A percentile compares a stretch with the other conserved stretches of the same genome.
These are phyloP conservation scores for Pyrrhia umbra DNA, from an alignment of 2,888 invertebrate genomes.

Conservation along the genomic window DNA sequence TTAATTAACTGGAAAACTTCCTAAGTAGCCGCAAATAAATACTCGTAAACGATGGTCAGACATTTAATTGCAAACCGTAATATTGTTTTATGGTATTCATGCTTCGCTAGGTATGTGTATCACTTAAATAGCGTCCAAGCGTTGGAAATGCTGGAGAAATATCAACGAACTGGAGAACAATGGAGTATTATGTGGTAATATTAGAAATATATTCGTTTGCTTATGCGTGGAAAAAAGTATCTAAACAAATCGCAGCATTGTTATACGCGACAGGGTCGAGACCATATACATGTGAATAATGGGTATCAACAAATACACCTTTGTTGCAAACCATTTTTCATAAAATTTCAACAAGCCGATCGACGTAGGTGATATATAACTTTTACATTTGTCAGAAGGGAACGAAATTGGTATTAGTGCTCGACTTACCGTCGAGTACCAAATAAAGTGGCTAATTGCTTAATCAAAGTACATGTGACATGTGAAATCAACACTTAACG, in stretches of 20 bases:
- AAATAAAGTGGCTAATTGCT: constrained; percentile 57
- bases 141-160: constrained; percentile 86
- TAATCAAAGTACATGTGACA: constrained; percentile 71
- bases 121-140: constrained; percentile 84
- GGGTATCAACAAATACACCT: constrained; percentile 56
- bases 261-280: constrained; percentile 81
- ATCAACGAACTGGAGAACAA: constrained; percentile 88
- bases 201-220: constrained; percentile 89
- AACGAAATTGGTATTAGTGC: constrained; percentile 1
- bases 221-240: constrained; percentile 88
- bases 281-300: constrained; percentile 73
- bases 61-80: constrained; percentile 78
- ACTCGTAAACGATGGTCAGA: constrained; percentile 67
- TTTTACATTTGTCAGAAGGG: constrained; percentile 8
- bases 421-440: constrained; percentile 16
- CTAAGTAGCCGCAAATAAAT: constrained; percentile 29
- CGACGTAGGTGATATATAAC: constrained; percentile 29
- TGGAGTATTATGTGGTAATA: constrained; percentile 90
- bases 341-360: constrained; percentile 50
- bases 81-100: constrained; percentile 80
- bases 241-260: constrained; percentile 89
- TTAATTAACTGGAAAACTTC: constrained; percentile 9
- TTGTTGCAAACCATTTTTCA: constrained; percentile 61
- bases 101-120: constrained; percentile 84
- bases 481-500: constrained; percentile 74